A percentile compares a stretch with the other conserved stretches of the same genome.
Evolutionary conservation across 1,140 invertebrate species (phyloP).

Genomic region (Drosophila dunni): DNA sequence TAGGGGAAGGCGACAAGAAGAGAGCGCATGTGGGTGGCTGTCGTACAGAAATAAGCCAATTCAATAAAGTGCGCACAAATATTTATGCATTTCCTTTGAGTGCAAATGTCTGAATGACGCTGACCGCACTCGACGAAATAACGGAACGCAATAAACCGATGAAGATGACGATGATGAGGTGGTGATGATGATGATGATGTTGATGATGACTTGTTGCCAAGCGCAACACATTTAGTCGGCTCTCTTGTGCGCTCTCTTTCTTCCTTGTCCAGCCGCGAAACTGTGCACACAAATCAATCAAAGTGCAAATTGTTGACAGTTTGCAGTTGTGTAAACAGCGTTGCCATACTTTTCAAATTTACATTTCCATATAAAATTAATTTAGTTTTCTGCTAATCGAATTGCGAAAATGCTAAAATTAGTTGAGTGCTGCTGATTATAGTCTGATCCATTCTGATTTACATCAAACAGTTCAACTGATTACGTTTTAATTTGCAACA

Average conservation of each 20-base stretch:
- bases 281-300: constrained; percentile 35
- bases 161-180: constrained; percentile 1
- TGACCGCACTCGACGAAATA: constrained; percentile 50
- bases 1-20: neutral
- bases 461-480: neutral
- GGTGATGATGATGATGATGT: neutral
- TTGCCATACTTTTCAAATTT: constrained; percentile 17
- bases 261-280: constrained; percentile 7
- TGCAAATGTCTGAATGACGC: constrained; percentile 38
- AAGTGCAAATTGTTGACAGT: constrained; percentile 34
- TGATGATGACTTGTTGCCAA: constrained; percentile 27
- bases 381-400: neutral
- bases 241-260: constrained; percentile 5
- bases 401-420: neutral
- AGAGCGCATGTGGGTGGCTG: constrained; percentile 22
- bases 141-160: constrained; percentile 24
- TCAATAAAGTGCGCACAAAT: constrained; percentile 67
- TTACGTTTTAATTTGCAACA: constrained; percentile 1
- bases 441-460: neutral
- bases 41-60: constrained; percentile 51
- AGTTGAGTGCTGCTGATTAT: neutral
- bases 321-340: constrained; percentile 17
- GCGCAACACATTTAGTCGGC: constrained; percentile 18
- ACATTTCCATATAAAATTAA: neutral
- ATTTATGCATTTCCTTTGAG: constrained; percentile 57